Conservation (phyloP, 35 echinoderm and acorn worm species). For the Stichopus chloronotus region DNA sequence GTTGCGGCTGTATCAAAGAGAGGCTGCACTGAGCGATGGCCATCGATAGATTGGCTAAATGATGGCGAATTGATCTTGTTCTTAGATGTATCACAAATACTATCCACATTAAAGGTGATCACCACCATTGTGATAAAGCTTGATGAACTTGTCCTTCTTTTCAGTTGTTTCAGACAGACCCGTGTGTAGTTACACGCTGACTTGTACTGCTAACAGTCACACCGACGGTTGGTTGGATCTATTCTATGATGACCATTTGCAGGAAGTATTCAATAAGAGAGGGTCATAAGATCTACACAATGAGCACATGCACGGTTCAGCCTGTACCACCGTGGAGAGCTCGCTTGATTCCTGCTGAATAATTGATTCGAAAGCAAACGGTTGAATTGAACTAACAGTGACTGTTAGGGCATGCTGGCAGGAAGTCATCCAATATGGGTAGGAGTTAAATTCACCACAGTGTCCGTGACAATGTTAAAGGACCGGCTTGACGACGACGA, state of each 20-base stretch:
- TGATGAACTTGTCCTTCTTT: too few relatives aligned
- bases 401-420: constrained; percentile 2
- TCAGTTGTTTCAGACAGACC: too few relatives aligned
- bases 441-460: not conserved
- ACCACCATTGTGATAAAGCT: too few relatives aligned
- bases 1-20: too few relatives aligned
- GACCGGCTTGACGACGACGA: not conserved
- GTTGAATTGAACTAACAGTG: not conserved
- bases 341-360: not conserved
- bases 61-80: too few relatives aligned
- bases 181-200: too few relatives aligned
- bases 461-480: not conserved
- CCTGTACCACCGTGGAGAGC: not conserved
- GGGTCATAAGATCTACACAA: constrained; percentile 16
- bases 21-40: too few relatives aligned
- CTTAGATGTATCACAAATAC: too few relatives aligned
- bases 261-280: constrained; percentile 45
- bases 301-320: not conserved
- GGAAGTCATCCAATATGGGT: not conserved
- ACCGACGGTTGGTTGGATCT: too few relatives aligned
- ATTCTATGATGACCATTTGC: not conserved
- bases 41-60: too few relatives aligned
- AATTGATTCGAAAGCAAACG: constrained; percentile 24
- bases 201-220: too few relatives aligned
- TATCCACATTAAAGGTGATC: too few relatives aligned